Conservation (phyloP, 2,797 vertebrate genomes). For the Spizella passerina region DNA sequence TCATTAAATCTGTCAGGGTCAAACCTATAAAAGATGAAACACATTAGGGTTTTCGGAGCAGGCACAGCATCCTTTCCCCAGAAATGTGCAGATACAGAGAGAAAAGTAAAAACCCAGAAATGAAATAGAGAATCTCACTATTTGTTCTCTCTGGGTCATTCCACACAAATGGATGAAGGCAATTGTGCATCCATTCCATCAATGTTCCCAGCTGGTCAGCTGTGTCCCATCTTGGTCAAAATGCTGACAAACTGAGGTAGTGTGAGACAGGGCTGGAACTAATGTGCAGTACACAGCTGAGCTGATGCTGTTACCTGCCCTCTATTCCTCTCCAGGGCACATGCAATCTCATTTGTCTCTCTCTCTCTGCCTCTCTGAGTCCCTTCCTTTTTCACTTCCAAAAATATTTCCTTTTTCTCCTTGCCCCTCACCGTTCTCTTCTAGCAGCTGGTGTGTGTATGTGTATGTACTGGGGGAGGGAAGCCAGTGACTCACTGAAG, state of each 20-base stretch:
- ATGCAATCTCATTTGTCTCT: neutral
- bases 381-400: neutral
- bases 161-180: neutral
- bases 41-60: neutral
- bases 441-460: conserved; percentile 19
- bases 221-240: neutral
- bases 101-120: neutral
- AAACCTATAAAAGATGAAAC: conserved; percentile 80
- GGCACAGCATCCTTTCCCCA: neutral
- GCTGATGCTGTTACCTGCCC: neutral
- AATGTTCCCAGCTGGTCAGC: neutral
- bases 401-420: neutral
- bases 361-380: neutral
- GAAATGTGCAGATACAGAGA: accelerated
- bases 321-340: neutral
- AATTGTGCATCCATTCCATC: neutral
- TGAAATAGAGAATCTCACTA: neutral
- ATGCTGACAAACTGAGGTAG: neutral
- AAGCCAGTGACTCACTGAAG: conserved; percentile 53
- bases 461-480: neutral
- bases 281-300: neutral
- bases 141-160: neutral
- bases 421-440: neutral
- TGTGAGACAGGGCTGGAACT: neutral
- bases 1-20: conserved; percentile 91